Percentiles rank a stretch among this genome's conserved stretches.
These are phyloP conservation scores for Triplophysa yarkandensis DNA, from an alignment of 2,797 vertebrate species.

Conservation along the genomic window DNA sequence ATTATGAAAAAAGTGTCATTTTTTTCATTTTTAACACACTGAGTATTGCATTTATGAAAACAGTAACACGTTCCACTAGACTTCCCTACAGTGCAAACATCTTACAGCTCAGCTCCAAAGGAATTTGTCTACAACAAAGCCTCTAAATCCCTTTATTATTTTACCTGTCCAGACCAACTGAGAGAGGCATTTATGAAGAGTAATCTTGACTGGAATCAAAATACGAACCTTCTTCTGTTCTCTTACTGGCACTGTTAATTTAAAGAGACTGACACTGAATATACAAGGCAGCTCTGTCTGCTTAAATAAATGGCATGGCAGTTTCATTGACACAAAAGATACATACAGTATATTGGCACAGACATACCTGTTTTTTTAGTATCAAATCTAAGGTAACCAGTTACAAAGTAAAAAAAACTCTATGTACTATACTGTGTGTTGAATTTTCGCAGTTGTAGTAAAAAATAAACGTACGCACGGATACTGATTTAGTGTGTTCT, in stretches of 20 bases:
- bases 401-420: background rate
- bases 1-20: no score
- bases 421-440: no score
- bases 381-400: background rate
- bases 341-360: background rate
- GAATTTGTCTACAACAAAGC: constrained; percentile 63
- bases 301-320: background rate
- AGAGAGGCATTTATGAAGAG: constrained; percentile 51
- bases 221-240: constrained; percentile 33
- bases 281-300: background rate
- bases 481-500: constrained; percentile 2
- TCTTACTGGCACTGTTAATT: constrained; percentile 22
- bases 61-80: background rate
- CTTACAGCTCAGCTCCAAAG: constrained; percentile 55
- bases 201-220: constrained; percentile 47
- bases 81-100: constrained; percentile 50
- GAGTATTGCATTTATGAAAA: background rate
- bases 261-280: constrained; percentile 32
- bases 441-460: background rate
- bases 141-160: constrained; percentile 48
- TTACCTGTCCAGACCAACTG: constrained; percentile 50
- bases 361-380: background rate
- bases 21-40: background rate
- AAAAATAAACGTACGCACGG: background rate
- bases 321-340: constrained; percentile 5